Conservation (phyloP, 1,140 invertebrate genomes). For the Episyrphus balteatus region DNA sequence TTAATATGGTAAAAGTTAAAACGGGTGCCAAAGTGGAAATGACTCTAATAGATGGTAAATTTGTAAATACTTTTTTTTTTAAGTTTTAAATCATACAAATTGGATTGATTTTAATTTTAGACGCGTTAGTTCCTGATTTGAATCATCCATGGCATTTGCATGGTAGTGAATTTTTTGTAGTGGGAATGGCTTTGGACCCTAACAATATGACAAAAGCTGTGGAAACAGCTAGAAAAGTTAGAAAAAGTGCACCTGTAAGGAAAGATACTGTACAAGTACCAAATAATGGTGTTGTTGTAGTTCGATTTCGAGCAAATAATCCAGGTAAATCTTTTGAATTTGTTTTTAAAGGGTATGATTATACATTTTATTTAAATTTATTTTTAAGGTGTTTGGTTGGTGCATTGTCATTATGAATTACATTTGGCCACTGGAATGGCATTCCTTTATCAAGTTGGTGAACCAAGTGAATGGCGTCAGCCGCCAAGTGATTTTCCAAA, state of each 20-base stretch:
- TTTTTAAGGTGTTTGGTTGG: neutral
- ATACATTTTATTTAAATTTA: too few species aligned
- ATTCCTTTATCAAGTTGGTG: too few species aligned
- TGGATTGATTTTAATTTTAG: neutral
- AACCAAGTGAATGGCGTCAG: too few species aligned
- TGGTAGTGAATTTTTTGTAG: constrained; percentile 30
- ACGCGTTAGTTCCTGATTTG: constrained; percentile 19
- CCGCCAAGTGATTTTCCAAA: too few species aligned
- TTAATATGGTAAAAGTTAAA: constrained; percentile 9
- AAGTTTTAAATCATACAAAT: neutral
- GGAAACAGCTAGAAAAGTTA: constrained; percentile 10
- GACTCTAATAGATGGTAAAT: constrained; percentile 26
- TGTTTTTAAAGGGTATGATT: too few species aligned
- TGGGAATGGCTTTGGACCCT: constrained; percentile 17
- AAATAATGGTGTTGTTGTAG: constrained; percentile 37
- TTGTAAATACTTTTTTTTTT: too few species aligned
- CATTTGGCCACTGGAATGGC: too few species aligned
- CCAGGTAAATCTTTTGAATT: constrained; percentile 24
- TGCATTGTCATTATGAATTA: too few species aligned
- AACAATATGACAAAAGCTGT: constrained; percentile 13
- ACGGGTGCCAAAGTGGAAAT: constrained; percentile 20
- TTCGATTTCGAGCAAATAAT: constrained; percentile 38
- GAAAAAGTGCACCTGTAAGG: constrained; percentile 14
- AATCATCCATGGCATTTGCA: constrained; percentile 35
- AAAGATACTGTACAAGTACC: constrained; percentile 40